phyloP scores from a whole-genome alignment of 2,888 invertebrate genomes.

The Nudaria mundana region DNA sequence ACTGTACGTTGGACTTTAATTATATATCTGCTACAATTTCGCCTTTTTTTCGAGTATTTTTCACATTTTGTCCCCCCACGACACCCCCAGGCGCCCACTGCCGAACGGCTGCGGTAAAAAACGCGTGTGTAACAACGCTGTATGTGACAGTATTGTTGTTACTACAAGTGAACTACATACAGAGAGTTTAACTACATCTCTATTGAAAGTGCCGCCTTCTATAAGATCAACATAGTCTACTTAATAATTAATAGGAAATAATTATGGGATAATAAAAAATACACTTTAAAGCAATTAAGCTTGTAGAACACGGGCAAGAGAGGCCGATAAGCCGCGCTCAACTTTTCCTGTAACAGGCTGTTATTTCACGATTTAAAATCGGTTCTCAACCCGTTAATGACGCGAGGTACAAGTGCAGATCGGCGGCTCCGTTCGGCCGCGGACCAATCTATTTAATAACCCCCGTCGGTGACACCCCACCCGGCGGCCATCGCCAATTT shows the following conservation, averaged over 20 bases:
- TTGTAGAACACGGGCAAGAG: slow-evolving; percentile 63
- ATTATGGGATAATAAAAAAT: slow-evolving; percentile 49
- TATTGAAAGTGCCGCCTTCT: no score
- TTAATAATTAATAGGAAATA: no score
- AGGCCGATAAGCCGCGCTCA: slow-evolving; percentile 74
- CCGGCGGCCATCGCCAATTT: slow-evolving; percentile 81
- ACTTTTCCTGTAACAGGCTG: slow-evolving; percentile 80
- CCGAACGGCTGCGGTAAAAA: slow-evolving; percentile 68
- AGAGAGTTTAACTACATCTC: slow-evolving; percentile 14
- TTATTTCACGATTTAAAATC: slow-evolving; percentile 81
- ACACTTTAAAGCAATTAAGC: slow-evolving; percentile 72
- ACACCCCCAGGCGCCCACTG: slow-evolving; percentile 58
- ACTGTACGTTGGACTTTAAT: slow-evolving; percentile 78
- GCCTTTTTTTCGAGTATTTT: slow-evolving; percentile 82
- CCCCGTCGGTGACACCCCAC: slow-evolving; percentile 80
- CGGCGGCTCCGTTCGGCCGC: slow-evolving; percentile 81
- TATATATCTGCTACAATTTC: slow-evolving; percentile 82
- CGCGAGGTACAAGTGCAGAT: slow-evolving; percentile 81
- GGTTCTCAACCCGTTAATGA: slow-evolving; percentile 81
- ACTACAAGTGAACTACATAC: slow-evolving; percentile 24
- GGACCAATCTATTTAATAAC: slow-evolving; percentile 83
- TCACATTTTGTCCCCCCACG: slow-evolving; percentile 74
- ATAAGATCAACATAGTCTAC: no score
- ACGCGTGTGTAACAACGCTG: slow-evolving; percentile 62
- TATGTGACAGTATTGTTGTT: slow-evolving; percentile 38